Conservation (phyloP, 2,797 vertebrate genomes). For the Pangasius macronema region DNA sequence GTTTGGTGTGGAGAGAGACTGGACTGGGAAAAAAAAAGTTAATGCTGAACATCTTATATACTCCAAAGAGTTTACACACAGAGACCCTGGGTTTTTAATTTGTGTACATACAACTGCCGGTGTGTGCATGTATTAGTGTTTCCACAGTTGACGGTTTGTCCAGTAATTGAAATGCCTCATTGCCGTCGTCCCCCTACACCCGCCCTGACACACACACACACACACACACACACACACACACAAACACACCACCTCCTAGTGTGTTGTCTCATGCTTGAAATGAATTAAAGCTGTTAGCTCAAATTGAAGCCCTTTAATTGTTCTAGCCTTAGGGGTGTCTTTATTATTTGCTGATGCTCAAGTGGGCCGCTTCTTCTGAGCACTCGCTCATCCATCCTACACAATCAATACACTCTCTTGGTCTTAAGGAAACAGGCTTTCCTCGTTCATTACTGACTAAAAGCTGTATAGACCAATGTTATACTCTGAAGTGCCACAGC, state of each 20-base stretch:
- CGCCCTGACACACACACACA: background rate
- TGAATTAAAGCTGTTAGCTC: constrained; percentile 55
- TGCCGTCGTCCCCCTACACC: background rate
- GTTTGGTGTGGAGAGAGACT: background rate
- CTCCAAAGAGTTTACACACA: background rate
- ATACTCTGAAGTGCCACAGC: background rate
- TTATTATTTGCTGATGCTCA: constrained; percentile 52
- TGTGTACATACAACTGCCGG: background rate
- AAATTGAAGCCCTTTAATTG: constrained; percentile 59
- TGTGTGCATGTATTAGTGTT: constrained; percentile 3
- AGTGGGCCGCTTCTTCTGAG: constrained; percentile 40
- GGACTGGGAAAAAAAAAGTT: background rate
- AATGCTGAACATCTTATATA: background rate
- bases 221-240: background rate
- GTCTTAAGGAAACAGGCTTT: constrained; percentile 22
- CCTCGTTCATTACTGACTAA: constrained; percentile 36
- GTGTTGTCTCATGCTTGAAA: constrained; percentile 54
- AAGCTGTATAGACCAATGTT: constrained; percentile 5
- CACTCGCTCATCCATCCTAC: constrained; percentile 44
- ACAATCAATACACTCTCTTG: constrained; percentile 47
- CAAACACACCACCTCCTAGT: constrained; percentile 26
- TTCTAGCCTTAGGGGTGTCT: constrained; percentile 51
- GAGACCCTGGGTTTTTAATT: background rate
- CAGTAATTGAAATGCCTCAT: constrained; percentile 51
- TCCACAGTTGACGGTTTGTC: constrained; percentile 30